Base-by-base conservation (phyloP, 1,140 invertebrate species). In the Eumeta japonica region DNA sequence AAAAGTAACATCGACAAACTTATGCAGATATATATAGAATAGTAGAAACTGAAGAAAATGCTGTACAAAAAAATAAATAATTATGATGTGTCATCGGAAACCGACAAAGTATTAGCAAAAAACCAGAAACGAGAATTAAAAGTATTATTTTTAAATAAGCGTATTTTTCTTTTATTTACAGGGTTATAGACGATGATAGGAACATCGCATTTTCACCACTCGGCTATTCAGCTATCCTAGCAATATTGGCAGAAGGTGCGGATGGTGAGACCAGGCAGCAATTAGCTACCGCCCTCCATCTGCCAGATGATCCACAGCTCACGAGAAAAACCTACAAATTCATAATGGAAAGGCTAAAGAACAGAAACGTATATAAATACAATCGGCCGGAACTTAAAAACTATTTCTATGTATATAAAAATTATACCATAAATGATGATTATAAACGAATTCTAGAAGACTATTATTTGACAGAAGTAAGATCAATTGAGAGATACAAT, bases 391-490 rank as follows among this genome's bases (percentile, higher is more conserved):
- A 83, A 44, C 76, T 83, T 45, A 80, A 81, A 53, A 83, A 81
- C 39, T 84, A 76, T 72, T 79, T 84, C 48, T 84, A 84, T 43
- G 76, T 83, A 28, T 83, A 83, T 49, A 81, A 81, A 48, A 83
- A 83, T 37, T 77, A 80, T 46, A 78, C 79, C 0, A 77, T 81
- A 2, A 71, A 79, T 37, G 75, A 81, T 27, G 76, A 80, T 15
- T 83, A 78, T 37, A 81, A 78, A 48, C 64, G 77, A 44, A 63
- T 81, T 35, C 50, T 84, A 15, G 60, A 75, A 55, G 73, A 80
- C 32, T 74, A 79, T 51, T 83, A 83, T 45, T 63, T 78, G 10
- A 82, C 80, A 20, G 79, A 82, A 19, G 80, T 84, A 0, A 73
- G 77, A 52, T 79, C 79, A 18, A 78, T 81, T 3, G 78, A 74